Conservation (phyloP, 2,888 invertebrate species). For the Lepeophtheirus nordmannii region DNA sequence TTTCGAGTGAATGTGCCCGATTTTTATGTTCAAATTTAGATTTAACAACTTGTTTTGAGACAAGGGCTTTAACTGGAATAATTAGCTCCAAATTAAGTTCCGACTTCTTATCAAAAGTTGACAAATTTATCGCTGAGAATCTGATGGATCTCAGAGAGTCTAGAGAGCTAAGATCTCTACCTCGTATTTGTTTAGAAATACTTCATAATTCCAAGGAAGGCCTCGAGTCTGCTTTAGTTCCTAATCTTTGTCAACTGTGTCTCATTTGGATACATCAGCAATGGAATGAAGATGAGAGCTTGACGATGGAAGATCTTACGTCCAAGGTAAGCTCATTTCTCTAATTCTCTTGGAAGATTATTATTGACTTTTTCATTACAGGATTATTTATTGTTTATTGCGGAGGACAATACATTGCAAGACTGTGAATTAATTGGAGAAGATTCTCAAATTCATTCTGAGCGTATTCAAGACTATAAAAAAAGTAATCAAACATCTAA, state of each 20-base stretch:
- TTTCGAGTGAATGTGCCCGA: conserved; percentile 52
- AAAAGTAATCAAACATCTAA: conserved; percentile 30
- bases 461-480: conserved; percentile 61
- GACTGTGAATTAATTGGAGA: conserved; percentile 60
- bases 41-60: conserved; percentile 39
- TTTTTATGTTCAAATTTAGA: conserved; percentile 50
- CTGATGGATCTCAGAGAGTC: conserved; percentile 36
- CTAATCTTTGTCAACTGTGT: conserved; percentile 46
- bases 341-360: background rate
- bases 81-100: conserved; percentile 33
- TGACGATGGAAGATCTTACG: background rate
- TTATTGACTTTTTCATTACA: conserved; percentile 19
- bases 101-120: conserved; percentile 47
- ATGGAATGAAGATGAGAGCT: conserved; percentile 32
- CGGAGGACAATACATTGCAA: conserved; percentile 55
- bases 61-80: conserved; percentile 43
- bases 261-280: conserved; percentile 45
- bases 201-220: conserved; percentile 54
- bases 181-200: conserved; percentile 54
- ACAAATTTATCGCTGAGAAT: conserved; percentile 51
- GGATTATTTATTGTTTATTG: conserved; percentile 57
- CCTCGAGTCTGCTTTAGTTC: conserved; percentile 43
- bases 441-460: conserved; percentile 50
- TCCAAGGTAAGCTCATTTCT: background rate
- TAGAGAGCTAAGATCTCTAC: conserved; percentile 48